These are phyloP conservation scores for Acromyrmex echinatior DNA, from an alignment of 1,140 invertebrate species.

Conservation along the genomic window DNA sequence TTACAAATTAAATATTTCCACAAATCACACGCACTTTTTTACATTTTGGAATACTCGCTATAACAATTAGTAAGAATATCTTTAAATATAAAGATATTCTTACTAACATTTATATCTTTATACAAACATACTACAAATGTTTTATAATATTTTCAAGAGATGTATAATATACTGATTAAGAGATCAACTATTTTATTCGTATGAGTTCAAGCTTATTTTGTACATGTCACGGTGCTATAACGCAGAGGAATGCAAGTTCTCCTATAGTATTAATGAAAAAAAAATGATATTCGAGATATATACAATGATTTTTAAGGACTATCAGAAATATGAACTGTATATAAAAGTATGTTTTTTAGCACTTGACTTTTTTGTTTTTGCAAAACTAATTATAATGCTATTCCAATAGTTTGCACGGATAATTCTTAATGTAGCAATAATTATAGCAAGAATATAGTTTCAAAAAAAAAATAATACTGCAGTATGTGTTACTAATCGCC, in stretches of 20 bases:
- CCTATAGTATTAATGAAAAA: slow-evolving; percentile 63
- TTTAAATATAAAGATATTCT: slow-evolving; percentile 24
- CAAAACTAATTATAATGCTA: slow-evolving; percentile 46
- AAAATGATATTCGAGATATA: slow-evolving; percentile 83
- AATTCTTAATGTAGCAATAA: background rate
- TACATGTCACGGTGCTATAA: slow-evolving; percentile 82
- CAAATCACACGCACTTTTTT: background rate
- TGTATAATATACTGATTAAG: slow-evolving; percentile 43
- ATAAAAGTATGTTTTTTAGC: slow-evolving; percentile 42
- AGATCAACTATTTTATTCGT: slow-evolving; percentile 68
- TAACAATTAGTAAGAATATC: slow-evolving; percentile 34
- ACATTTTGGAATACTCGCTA: slow-evolving; percentile 16
- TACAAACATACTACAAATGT: slow-evolving; percentile 29
- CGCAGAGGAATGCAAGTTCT: slow-evolving; percentile 69
- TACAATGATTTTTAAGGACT: slow-evolving; percentile 71
- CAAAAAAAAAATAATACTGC: slow-evolving; percentile 63
- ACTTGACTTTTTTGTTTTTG: slow-evolving; percentile 59
- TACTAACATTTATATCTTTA: slow-evolving; percentile 11
- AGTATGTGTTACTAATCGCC: slow-evolving; percentile 10
- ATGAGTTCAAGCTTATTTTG: slow-evolving; percentile 79
- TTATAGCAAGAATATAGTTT: slow-evolving; percentile 28
- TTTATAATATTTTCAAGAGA: slow-evolving; percentile 28
- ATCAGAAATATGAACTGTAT: slow-evolving; percentile 49
- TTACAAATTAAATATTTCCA: slow-evolving; percentile 9
- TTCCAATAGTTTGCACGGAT: slow-evolving; percentile 2